A percentile compares a stretch with the other conserved stretches of the same genome.
These are phyloP conservation scores for Drosophila pegasa DNA, from an alignment of 2,888 invertebrate genomes.

Conservation along the genomic window DNA sequence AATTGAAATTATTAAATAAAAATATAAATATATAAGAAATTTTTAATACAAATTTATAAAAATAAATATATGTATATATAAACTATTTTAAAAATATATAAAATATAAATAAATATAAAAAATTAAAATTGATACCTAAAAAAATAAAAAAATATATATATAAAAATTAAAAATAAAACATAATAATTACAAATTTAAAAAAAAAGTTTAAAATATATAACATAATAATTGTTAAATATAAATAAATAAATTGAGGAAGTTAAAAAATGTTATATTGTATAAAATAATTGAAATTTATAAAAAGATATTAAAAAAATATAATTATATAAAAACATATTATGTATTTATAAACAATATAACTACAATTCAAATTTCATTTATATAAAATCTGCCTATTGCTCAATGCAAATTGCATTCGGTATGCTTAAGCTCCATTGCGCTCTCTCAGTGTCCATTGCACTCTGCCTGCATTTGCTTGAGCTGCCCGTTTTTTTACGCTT, in stretches of 20 bases:
- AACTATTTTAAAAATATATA: neutral
- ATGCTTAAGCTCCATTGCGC: constrained; percentile 5
- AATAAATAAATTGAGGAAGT: too few species aligned
- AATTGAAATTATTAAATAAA: neutral
- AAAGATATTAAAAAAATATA: neutral
- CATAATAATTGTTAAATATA: neutral
- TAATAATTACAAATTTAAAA: neutral
- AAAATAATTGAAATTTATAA: neutral
- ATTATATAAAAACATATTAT: neutral
- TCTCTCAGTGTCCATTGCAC: neutral
- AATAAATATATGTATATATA: neutral
- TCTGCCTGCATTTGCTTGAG: neutral
- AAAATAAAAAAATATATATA: neutral
- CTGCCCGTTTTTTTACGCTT: constrained; percentile 54
- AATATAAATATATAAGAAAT: neutral
- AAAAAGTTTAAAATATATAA: neutral
- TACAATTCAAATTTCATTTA: neutral
- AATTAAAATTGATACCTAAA: neutral
- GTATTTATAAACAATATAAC: neutral
- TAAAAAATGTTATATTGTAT: neutral
- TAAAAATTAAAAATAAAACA: neutral
- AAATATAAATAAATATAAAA: neutral
- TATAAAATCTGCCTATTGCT: constrained; percentile 4
- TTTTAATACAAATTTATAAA: too few species aligned
- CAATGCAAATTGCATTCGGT: constrained; percentile 30